Conservation (phyloP, 92 coral and sea anemone species). For the Phymanthus crucifer region DNA sequence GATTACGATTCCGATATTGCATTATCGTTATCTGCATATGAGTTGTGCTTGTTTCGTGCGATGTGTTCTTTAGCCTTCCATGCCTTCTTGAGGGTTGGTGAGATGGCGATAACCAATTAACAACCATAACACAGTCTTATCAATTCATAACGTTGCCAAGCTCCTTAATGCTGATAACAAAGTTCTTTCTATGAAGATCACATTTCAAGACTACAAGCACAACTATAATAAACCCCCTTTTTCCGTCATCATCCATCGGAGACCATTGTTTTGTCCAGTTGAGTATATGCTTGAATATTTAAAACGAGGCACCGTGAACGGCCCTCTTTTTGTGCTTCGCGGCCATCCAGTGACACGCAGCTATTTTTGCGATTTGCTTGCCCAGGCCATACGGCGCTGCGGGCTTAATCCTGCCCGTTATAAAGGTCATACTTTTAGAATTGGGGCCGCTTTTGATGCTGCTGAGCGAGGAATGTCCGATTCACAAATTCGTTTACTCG, state of each 20-base stretch:
- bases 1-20: too few relatives aligned
- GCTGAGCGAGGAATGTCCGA: slow-evolving; percentile 19
- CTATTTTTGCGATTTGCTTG: slow-evolving; percentile 8
- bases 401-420: background rate
- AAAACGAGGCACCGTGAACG: background rate
- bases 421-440: background rate
- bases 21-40: too few relatives aligned
- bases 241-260: slow-evolving; percentile 5
- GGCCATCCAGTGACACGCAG: slow-evolving; percentile 18
- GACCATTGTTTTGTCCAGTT: slow-evolving; percentile 8
- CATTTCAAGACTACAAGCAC: too few relatives aligned
- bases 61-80: too few relatives aligned
- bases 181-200: slow-evolving; percentile 8
- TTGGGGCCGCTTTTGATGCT: slow-evolving; percentile 12
- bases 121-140: too few relatives aligned
- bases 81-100: too few relatives aligned
- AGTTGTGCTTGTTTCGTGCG: too few relatives aligned
- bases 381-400: slow-evolving; percentile 11
- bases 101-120: too few relatives aligned
- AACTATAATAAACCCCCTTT: slow-evolving; percentile 25
- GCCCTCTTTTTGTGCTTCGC: slow-evolving; percentile 1
- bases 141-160: slow-evolving; percentile 1
- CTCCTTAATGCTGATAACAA: background rate
- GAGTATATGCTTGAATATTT: slow-evolving; percentile 4
- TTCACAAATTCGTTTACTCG: slow-evolving; percentile 19